Conservation (phyloP, 2,888 invertebrate genomes). For the Pecten maximus region DNA sequence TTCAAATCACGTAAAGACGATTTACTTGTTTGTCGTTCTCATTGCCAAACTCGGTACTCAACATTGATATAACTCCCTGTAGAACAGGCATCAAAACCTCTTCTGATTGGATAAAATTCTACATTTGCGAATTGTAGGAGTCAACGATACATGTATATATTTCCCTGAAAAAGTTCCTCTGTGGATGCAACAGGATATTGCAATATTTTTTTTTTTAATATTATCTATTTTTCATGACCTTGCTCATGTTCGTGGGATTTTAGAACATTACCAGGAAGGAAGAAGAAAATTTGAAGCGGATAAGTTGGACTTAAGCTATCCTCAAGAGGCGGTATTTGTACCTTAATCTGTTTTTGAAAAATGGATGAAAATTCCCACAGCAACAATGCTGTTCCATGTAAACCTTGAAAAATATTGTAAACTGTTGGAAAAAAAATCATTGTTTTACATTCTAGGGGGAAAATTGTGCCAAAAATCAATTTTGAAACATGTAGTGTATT, state of each 20-base stretch:
- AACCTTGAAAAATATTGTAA: neutral
- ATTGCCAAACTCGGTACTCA: neutral
- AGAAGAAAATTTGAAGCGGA: neutral
- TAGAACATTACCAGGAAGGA: neutral
- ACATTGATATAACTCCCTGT: neutral
- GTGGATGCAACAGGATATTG: neutral
- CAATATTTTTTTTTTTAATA: constrained; percentile 8
- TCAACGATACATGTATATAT: neutral
- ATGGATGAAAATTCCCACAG: neutral
- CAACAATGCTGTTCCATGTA: neutral
- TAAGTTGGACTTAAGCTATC: neutral
- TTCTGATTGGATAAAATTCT: constrained; percentile 14
- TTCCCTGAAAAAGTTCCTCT: neutral
- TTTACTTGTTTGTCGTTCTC: neutral
- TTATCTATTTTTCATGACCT: neutral
- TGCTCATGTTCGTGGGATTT: neutral
- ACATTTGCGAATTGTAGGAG: neutral
- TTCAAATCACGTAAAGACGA: neutral
- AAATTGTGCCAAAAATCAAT: constrained; percentile 10
- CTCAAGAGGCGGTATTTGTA: neutral
- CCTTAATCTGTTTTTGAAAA: neutral
- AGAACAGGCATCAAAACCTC: neutral
- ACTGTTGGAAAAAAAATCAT: neutral
- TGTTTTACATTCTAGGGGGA: neutral
- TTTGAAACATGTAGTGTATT: neutral